Evolutionary conservation across 1,140 invertebrate species (phyloP).

Genomic region (Drosophila rufa): DNA sequence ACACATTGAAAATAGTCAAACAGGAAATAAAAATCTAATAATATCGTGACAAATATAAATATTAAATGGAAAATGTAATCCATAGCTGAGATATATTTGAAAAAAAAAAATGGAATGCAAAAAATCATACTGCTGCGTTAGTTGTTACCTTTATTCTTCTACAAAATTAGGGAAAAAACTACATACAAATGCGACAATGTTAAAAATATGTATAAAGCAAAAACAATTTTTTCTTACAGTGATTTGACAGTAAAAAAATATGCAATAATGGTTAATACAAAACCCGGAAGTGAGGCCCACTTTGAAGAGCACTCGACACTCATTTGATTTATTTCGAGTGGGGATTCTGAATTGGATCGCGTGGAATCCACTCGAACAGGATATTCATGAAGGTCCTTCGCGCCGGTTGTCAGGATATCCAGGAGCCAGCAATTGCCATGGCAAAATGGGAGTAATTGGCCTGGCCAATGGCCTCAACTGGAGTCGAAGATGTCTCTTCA

Average conservation of each 20-base stretch:
- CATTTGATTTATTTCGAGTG: slow-evolving; percentile 37
- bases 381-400: slow-evolving; percentile 3
- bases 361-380: slow-evolving; percentile 14
- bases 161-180: too few species aligned
- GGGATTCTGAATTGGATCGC: slow-evolving; percentile 35
- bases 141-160: too few species aligned
- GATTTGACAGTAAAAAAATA: background rate
- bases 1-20: background rate
- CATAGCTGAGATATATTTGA: background rate
- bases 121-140: background rate
- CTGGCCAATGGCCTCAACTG: slow-evolving; percentile 8
- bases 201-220: too few species aligned
- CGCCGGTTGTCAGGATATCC: slow-evolving; percentile 4
- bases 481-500: slow-evolving; percentile 17
- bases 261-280: slow-evolving; percentile 54
- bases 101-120: too few species aligned
- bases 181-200: too few species aligned
- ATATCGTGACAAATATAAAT: background rate
- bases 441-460: slow-evolving; percentile 37
- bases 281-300: slow-evolving; percentile 10
- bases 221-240: background rate
- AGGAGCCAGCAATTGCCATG: slow-evolving; percentile 19
- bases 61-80: background rate
- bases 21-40: background rate
- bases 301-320: slow-evolving; percentile 28